A percentile compares a stretch with the other conserved stretches of the same genome.
These are phyloP conservation scores for Malurus melanocephalus DNA, from an alignment of 2,113 vertebrate genomes.

Conservation along the genomic window DNA sequence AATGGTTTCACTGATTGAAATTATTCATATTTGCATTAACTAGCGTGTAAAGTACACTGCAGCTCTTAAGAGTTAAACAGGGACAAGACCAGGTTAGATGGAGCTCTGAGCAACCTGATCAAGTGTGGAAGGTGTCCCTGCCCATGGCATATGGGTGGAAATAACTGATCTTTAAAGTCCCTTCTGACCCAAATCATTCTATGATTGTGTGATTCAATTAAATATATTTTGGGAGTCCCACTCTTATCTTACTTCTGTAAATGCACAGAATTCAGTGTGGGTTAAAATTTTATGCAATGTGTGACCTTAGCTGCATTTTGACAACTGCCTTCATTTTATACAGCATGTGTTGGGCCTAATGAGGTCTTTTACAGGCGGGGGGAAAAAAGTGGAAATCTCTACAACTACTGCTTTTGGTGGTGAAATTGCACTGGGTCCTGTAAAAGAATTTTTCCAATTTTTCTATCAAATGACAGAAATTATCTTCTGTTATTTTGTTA, in stretches of 20 bases:
- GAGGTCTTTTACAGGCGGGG: neutral
- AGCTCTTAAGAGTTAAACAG: neutral
- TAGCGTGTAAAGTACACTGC: neutral
- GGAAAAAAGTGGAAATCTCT: neutral
- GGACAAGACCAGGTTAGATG: neutral
- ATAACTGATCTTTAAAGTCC: neutral
- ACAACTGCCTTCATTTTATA: neutral
- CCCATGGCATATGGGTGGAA: neutral
- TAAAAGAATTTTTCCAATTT: neutral
- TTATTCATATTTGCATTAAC: neutral
- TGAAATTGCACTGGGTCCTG: neutral
- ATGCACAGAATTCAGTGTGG: neutral
- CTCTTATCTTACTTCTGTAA: neutral
- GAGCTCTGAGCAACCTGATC: neutral
- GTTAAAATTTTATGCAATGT: neutral
- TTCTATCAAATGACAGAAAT: neutral
- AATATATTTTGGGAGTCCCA: neutral
- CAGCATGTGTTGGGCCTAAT: neutral
- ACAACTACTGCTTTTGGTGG: neutral
- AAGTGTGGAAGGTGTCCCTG: neutral
- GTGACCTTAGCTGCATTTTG: neutral
- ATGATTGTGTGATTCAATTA: neutral
- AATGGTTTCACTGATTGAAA: neutral
- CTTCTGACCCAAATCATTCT: neutral
- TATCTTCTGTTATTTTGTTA: neutral